phyloP scores from a whole-genome alignment of 2,113 vertebrate genomes.

The Nannobrachium achirus region DNA sequence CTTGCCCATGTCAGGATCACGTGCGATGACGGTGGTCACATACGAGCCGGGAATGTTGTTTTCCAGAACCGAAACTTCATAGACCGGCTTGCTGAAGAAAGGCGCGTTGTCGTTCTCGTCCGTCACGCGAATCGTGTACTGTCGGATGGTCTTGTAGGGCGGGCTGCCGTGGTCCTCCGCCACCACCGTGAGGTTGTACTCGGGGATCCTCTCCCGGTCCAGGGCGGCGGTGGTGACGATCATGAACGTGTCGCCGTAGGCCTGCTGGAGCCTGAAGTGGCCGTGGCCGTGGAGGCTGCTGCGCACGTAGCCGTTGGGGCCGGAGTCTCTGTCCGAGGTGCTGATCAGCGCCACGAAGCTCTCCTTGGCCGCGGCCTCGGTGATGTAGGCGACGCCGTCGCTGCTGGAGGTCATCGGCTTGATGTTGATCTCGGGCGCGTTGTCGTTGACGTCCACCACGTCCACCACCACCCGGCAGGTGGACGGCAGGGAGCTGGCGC shows the following conservation, averaged over 20 bases:
- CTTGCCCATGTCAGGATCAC: constrained; percentile 73
- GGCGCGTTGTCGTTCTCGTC: constrained; percentile 82
- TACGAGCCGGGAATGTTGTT: constrained; percentile 82
- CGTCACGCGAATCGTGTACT: constrained; percentile 77
- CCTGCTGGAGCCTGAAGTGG: constrained; percentile 79
- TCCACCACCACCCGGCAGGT: constrained; percentile 74
- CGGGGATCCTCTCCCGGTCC: constrained; percentile 77
- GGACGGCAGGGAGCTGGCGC: constrained; percentile 64
- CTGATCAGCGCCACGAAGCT: constrained; percentile 83
- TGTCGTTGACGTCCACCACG: constrained; percentile 81
- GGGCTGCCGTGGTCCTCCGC: constrained; percentile 79
- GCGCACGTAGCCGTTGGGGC: constrained; percentile 79
- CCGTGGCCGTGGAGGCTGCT: constrained; percentile 76
- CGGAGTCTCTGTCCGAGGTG: constrained; percentile 81
- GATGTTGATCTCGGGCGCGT: constrained; percentile 78
- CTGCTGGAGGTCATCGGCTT: constrained; percentile 80
- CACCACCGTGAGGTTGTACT: constrained; percentile 81
- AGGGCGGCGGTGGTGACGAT: constrained; percentile 72
- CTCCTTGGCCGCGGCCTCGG: constrained; percentile 78
- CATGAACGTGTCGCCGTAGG: constrained; percentile 81
- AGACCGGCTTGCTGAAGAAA: constrained; percentile 73
- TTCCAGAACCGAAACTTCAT: constrained; percentile 78
- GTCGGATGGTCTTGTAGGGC: constrained; percentile 74
- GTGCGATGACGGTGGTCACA: constrained; percentile 75
- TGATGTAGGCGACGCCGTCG: constrained; percentile 79